These are phyloP conservation scores for Alentia gelatinosa DNA, from an alignment of 2,888 invertebrate species.

Conservation along the genomic window DNA sequence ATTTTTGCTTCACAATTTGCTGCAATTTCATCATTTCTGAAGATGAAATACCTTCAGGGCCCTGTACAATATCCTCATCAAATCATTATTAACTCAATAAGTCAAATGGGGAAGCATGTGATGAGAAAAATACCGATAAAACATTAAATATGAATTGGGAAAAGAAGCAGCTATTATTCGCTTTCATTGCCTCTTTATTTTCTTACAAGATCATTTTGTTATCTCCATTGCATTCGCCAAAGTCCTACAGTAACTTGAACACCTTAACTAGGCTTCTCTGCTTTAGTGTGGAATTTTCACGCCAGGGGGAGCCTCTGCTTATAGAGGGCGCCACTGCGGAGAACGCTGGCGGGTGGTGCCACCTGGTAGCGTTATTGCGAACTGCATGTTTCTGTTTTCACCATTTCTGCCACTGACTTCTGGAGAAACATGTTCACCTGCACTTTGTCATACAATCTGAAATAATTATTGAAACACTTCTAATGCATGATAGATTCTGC, in stretches of 20 bases:
- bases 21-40: not conserved
- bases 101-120: not conserved
- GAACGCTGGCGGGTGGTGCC: not conserved
- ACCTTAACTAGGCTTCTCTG: not conserved
- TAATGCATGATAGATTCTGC: too few relatives aligned
- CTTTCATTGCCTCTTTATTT: too few relatives aligned
- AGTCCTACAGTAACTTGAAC: not conserved
- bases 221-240: not conserved
- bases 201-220: not conserved
- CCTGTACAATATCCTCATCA: not conserved
- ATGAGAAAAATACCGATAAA: not conserved
- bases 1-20: not conserved
- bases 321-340: not conserved
- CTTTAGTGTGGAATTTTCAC: not conserved
- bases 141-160: not conserved
- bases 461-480: too few relatives aligned
- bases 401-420: too few relatives aligned
- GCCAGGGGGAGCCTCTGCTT: not conserved
- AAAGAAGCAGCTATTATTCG: too few relatives aligned
- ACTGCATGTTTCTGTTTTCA: slow-evolving; percentile 28
- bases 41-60: not conserved
- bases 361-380: not conserved
- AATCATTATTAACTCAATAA: not conserved
- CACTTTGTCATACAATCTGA: too few relatives aligned
- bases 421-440: too few relatives aligned